phyloP scores from a whole-genome alignment of 2,113 vertebrate genomes.

The Butorides virescens region DNA sequence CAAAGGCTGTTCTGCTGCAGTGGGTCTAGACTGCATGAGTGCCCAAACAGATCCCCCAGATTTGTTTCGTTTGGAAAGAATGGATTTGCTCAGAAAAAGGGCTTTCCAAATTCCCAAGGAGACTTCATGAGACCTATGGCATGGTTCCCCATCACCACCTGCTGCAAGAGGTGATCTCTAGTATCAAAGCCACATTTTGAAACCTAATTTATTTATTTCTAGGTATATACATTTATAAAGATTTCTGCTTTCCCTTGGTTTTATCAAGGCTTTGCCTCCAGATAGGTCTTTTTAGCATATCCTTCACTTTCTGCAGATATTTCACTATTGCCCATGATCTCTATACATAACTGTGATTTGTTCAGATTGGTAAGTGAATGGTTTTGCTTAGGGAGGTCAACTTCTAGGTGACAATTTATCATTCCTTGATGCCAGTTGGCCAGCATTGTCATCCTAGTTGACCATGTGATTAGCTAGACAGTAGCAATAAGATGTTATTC shows the following conservation, averaged over 20 bases:
- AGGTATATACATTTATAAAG: not conserved
- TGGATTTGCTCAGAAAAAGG: not conserved
- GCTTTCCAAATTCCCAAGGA: not conserved
- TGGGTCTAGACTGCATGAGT: not conserved
- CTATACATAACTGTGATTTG: not conserved
- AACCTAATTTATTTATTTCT: not conserved
- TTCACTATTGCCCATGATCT: not conserved
- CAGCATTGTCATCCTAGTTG: not conserved
- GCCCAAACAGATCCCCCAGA: not conserved
- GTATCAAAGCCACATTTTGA: not conserved
- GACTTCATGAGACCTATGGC: not conserved
- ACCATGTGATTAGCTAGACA: not conserved
- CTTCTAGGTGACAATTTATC: not conserved
- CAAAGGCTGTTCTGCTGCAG: not conserved
- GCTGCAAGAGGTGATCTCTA: not conserved
- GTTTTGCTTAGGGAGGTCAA: not conserved
- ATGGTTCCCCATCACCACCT: not conserved
- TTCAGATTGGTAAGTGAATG: not conserved
- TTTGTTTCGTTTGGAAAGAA: not conserved
- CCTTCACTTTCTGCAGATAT: not conserved
- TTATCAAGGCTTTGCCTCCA: not conserved
- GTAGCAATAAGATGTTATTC: not conserved
- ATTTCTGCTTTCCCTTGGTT: not conserved
- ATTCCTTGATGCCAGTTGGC: not conserved
- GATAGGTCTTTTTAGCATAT: not conserved